These are phyloP conservation scores for Drosophila aldrichi DNA, from an alignment of 2,888 invertebrate species.

Conservation along the genomic window DNA sequence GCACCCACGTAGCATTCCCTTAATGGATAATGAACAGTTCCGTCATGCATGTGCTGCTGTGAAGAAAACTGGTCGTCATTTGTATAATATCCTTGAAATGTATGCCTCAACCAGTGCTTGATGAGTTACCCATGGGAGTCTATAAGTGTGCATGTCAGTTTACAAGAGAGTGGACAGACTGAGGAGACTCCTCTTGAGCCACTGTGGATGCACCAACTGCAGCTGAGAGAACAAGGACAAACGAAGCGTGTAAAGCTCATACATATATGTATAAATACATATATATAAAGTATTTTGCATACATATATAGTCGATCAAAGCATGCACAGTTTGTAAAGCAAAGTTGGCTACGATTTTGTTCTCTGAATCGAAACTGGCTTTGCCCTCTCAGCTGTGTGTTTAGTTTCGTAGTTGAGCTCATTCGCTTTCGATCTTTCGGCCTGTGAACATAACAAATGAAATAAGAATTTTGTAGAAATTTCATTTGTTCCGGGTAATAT, in stretches of 20 bases:
- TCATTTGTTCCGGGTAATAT: conserved; percentile 4
- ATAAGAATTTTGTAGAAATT: neutral
- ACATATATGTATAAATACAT: too few relatives aligned
- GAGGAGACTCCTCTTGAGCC: neutral
- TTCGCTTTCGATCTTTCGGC: conserved; percentile 11
- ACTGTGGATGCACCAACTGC: neutral
- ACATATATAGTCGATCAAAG: neutral
- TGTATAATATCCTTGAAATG: conserved; percentile 4
- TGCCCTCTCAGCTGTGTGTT: conserved; percentile 3
- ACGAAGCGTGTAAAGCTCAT: too few relatives aligned
- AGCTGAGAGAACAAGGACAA: neutral
- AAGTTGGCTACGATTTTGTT: neutral
- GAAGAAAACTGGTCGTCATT: neutral
- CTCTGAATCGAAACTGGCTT: neutral
- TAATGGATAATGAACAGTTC: neutral
- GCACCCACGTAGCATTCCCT: neutral
- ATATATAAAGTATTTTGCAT: neutral
- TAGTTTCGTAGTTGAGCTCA: conserved; percentile 3
- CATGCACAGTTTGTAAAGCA: neutral
- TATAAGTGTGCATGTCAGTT: neutral
- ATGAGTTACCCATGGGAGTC: neutral
- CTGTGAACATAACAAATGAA: conserved; percentile 16
- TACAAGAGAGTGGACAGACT: neutral
- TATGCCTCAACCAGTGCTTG: neutral
- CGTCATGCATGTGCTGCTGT: neutral